Evolutionary conservation across 2,113 vertebrate genomes (phyloP).

Genomic region (Macrotus californicus): DNA sequence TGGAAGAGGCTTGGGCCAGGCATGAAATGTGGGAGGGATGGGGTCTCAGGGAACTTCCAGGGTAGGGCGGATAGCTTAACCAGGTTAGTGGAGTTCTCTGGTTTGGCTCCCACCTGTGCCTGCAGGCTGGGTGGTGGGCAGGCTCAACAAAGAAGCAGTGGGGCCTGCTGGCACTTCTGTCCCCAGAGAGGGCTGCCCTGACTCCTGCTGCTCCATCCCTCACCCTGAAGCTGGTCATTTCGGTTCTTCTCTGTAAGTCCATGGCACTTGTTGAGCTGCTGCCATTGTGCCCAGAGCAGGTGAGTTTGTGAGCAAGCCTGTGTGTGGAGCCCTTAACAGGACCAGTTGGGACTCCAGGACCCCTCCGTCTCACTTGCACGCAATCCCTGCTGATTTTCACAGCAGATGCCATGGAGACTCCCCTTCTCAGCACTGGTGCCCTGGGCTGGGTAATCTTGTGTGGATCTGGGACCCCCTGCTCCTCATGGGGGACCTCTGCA

Average conservation of each 20-base stretch:
- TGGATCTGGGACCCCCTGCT: no score
- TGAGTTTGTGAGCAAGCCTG: background rate
- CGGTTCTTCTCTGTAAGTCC: background rate
- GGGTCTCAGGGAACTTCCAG: background rate
- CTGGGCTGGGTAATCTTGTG: no score
- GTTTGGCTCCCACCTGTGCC: background rate
- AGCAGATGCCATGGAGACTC: no score
- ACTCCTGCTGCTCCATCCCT: no score
- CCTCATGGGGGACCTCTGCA: no score
- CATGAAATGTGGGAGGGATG: background rate
- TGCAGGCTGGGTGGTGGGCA: no score
- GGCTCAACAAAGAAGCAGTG: no score
- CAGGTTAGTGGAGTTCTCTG: background rate
- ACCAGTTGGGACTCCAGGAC: background rate
- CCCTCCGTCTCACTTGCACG: background rate
- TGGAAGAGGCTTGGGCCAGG: no score
- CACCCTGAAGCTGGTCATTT: no score
- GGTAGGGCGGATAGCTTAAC: background rate
- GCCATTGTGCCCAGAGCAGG: background rate
- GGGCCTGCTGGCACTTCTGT: no score
- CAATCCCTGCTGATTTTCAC: background rate
- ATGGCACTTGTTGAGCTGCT: background rate
- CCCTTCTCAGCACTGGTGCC: no score
- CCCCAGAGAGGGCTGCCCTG: no score
- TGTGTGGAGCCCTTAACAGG: background rate